phyloP scores from a whole-genome alignment of 2,113 vertebrate genomes.

The Pseudorhombus dupliciocellatus region DNA sequence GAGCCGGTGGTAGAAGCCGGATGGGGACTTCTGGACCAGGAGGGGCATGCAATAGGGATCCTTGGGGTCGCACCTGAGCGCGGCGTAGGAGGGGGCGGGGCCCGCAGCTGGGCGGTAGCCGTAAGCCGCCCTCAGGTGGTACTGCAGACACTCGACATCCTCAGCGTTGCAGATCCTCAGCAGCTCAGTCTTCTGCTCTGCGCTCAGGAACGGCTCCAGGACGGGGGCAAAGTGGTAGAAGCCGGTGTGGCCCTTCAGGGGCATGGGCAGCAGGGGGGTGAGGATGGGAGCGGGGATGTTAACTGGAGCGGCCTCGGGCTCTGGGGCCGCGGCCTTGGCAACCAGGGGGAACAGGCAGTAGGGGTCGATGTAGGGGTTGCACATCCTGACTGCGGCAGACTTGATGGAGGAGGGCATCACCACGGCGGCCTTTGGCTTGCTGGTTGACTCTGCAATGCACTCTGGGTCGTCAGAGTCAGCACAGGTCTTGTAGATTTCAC shows the following conservation, averaged over 20 bases:
- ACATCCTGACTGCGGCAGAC: constrained; percentile 66
- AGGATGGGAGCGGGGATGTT: constrained; percentile 70
- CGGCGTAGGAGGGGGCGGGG: constrained; percentile 75
- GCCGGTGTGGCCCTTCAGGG: constrained; percentile 64
- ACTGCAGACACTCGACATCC: constrained; percentile 83
- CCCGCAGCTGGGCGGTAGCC: constrained; percentile 76
- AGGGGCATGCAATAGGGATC: constrained; percentile 79
- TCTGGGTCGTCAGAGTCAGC: constrained; percentile 81
- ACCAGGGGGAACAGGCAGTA: constrained; percentile 72
- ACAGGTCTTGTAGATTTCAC: constrained; percentile 81
- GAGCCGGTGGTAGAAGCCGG: constrained; percentile 72
- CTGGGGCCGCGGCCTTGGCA: constrained; percentile 40
- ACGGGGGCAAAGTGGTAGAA: constrained; percentile 75
- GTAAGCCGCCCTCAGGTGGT: constrained; percentile 81
- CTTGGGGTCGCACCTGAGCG: constrained; percentile 78
- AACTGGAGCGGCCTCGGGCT: constrained; percentile 53
- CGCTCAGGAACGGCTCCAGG: constrained; percentile 77
- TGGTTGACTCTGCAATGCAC: constrained; percentile 82
- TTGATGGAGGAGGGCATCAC: constrained; percentile 76
- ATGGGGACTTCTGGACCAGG: constrained; percentile 71
- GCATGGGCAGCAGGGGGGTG: constrained; percentile 65
- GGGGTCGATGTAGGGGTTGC: constrained; percentile 82
- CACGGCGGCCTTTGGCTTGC: constrained; percentile 78
- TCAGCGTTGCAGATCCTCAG: constrained; percentile 81
- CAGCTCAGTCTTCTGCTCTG: constrained; percentile 76